These are phyloP conservation scores for Pteruthius melanotis DNA, from an alignment of 2,113 vertebrate genomes.

Conservation along the genomic window DNA sequence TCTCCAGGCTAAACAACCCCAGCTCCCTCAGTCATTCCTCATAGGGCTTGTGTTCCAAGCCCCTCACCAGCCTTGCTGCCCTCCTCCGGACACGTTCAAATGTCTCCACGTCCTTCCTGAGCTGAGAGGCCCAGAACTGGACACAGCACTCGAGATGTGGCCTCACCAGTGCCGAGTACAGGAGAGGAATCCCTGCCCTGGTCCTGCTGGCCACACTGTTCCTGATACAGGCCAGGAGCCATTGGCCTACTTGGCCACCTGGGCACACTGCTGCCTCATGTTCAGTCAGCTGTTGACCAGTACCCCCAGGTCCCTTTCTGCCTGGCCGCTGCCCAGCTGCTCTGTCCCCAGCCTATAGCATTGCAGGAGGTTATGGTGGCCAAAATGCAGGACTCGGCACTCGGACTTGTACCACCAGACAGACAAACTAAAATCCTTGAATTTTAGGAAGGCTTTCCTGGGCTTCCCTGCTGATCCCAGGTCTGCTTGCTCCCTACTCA, in stretches of 20 bases:
- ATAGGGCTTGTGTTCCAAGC: neutral
- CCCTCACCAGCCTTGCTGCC: neutral
- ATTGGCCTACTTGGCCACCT: neutral
- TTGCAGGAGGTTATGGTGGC: neutral
- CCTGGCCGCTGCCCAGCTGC: neutral
- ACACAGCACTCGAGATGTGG: neutral
- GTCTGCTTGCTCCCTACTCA: neutral
- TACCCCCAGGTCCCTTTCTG: neutral
- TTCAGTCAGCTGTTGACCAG: neutral
- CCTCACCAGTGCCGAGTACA: neutral
- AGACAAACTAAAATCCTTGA: neutral
- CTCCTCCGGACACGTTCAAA: neutral
- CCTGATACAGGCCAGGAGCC: neutral
- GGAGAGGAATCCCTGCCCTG: neutral
- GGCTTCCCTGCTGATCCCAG: neutral
- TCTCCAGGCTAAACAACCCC: neutral
- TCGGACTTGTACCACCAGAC: neutral
- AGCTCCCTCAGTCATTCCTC: neutral
- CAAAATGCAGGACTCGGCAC: neutral
- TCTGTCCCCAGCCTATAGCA: neutral
- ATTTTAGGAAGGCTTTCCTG: neutral
- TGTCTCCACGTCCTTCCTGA: neutral
- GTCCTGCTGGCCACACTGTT: neutral
- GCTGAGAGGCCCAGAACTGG: neutral
- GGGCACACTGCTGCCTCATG: too few species aligned